These are phyloP conservation scores for Caradrina clavipalpis DNA, from an alignment of 2,888 invertebrate species.

Conservation along the genomic window DNA sequence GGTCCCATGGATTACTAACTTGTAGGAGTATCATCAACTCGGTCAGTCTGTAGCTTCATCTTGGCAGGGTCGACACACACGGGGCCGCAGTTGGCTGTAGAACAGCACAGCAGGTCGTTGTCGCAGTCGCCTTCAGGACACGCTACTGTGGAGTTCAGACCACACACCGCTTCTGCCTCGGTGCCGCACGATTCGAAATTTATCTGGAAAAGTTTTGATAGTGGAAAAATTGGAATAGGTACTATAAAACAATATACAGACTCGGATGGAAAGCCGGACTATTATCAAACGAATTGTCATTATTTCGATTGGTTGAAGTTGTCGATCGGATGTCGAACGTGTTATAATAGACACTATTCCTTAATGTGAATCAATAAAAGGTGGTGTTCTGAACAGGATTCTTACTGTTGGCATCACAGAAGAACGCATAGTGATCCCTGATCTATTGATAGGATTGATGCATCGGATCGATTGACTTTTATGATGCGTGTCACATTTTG, in stretches of 20 bases:
- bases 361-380: background rate
- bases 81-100: conserved; percentile 83
- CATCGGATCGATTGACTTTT: background rate
- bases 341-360: no score
- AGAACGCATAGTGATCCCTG: background rate
- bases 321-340: background rate
- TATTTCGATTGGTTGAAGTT: background rate
- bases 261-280: background rate
- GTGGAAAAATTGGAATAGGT: background rate
- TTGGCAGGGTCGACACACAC: conserved; percentile 87
- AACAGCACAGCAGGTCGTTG: conserved; percentile 82
- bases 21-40: conserved; percentile 90
- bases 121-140: conserved; percentile 86
- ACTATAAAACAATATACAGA: no score
- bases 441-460: background rate
- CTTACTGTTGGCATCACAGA: no score
- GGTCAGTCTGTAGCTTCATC: conserved; percentile 83
- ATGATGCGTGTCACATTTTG: background rate
- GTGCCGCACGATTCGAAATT: conserved; percentile 87
- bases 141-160: conserved; percentile 76
- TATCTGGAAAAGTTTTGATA: conserved; percentile 66
- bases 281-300: background rate
- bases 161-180: conserved; percentile 85
- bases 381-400: no score
- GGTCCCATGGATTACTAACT: conserved; percentile 80